Evolutionary conservation across 2,113 vertebrate species (phyloP), one percentile per base, ranked within the genome.

Genomic region (Climacteris rufus): DNA sequence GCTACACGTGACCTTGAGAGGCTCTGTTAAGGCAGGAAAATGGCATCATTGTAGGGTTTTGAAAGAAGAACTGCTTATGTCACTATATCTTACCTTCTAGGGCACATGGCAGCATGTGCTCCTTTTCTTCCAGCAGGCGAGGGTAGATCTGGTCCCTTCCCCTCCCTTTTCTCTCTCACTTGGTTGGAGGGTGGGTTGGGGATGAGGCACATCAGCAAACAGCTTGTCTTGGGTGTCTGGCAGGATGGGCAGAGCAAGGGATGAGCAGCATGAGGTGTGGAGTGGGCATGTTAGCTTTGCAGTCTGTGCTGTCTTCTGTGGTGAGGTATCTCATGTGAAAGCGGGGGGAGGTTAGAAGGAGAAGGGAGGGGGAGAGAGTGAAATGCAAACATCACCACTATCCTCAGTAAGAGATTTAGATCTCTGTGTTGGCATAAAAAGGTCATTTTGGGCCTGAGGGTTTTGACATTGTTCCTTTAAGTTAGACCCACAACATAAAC

Each of bases 391-490:
- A 97, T 97, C 96, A 96, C 91, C 49, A 59, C 94, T 91, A 14
- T 89, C 82, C 83, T 96, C 94, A 85, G 93, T 95, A 96, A 97
- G 90, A 98, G 97, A 97, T 96, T 96, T 96, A 95, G 97, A 98
- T 97, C 75, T 97, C 94, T 87, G 53, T 92, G 92, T 97, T 95
- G 96, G 94, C 94, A 93, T 89, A 93, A 96, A 98, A 98, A 98
- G 98, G 98, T 98, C 98, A 97, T 92, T 95, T 77, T 81, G 83
- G 94, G 96, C 98, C 96, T 42, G 44, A 94, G 97, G 98, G 98
- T 85, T 97, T 97, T 97, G 97, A 98, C 97, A 97, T 97, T 98
- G 97, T 97, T 98, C 98, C 97, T 98, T 98, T 98, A 98, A 98
- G 98, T 98, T 97, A 98, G 97, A 97, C 94, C 97, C 95, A 97